Evolutionary conservation across 1,140 invertebrate genomes (phyloP), one percentile per base, ranked within the genome.

Genomic region (Trachelipus rathkii): DNA sequence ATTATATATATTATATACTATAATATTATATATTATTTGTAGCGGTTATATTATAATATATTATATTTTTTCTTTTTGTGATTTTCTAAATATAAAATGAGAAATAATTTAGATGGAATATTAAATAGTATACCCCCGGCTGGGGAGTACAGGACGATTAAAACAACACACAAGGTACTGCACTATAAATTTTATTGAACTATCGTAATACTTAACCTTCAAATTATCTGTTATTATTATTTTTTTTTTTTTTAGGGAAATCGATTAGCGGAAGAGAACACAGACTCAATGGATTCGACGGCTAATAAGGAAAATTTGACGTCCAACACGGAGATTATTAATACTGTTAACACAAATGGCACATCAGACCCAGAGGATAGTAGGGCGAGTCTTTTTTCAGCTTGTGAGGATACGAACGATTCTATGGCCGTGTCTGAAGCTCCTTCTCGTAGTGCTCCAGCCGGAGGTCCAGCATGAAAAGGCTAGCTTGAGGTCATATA

Each of bases 351-450:
- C 46, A 78, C 79, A 60, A 79, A 79, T 72, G 79, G 77, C 50
- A 81, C 79, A 43, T 78, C 77, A 24, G 79, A 81, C 66, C 75
- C 79, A 19, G 79, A 78, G 69, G 77, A 78, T 23, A 81, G 79
- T 67, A 81, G 79, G 76, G 77, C 79, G 24, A 77, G 77, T 44
- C 72, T 77, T 44, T 76, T 76, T 60, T 77, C 72, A 69, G 77
- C 76, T 60, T 81, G 75, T 53, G 79, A 81, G 33, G 79, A 81
- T 73, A 81, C 79, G 10, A 81, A 81, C 76, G 79, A 81, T 66
- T 81, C 79, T 3, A 68, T 81, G 74, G 72, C 53, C 21, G 44
- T 23, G 10, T 33, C 33, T 33, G 33, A 33, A 33, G 33, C 33
- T 33, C 33, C 33, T 33, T 33, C 33, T 3, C n/a, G n/a, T 0